These are phyloP conservation scores for Pharmacophagus antenor DNA, from an alignment of 2,888 invertebrate species.

Conservation along the genomic window DNA sequence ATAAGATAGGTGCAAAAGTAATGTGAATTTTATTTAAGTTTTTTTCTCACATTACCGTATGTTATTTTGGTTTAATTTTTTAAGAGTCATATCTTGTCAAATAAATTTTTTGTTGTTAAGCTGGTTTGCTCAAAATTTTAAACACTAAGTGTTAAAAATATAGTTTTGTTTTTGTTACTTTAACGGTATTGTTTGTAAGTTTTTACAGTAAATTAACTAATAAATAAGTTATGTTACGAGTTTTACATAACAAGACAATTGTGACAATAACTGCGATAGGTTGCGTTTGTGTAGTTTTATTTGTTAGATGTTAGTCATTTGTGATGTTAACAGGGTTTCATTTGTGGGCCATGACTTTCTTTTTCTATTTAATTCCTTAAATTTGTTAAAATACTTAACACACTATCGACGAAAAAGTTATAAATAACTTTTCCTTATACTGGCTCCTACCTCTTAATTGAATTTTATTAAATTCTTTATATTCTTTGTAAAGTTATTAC, in stretches of 20 bases:
- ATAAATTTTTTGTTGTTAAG: not conserved
- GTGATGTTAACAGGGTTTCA: slow-evolving; percentile 9
- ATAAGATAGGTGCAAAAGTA: not conserved
- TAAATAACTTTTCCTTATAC: too few species aligned
- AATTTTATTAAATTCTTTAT: too few species aligned
- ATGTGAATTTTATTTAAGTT: not conserved
- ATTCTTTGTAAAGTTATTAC: too few species aligned
- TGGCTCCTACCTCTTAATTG: too few species aligned
- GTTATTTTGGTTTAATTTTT: not conserved
- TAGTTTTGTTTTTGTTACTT: not conserved
- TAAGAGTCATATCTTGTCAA: not conserved
- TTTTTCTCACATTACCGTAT: not conserved
- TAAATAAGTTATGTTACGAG: not conserved
- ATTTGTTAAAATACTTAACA: not conserved
- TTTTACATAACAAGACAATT: slow-evolving; percentile 8
- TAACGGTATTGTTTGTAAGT: too few species aligned
- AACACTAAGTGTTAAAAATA: not conserved
- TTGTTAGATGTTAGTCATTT: slow-evolving; percentile 6
- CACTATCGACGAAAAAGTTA: too few species aligned
- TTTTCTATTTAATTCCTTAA: too few species aligned
- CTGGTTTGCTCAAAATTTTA: not conserved
- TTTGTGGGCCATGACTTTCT: not conserved
- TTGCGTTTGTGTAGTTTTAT: slow-evolving; percentile 5
- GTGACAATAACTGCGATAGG: slow-evolving; percentile 12
- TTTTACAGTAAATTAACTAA: not conserved